Percentiles rank a stretch among this genome's conserved stretches.
Conservation (phyloP, 2,113 vertebrate species). For the Cardinalis cardinalis region DNA sequence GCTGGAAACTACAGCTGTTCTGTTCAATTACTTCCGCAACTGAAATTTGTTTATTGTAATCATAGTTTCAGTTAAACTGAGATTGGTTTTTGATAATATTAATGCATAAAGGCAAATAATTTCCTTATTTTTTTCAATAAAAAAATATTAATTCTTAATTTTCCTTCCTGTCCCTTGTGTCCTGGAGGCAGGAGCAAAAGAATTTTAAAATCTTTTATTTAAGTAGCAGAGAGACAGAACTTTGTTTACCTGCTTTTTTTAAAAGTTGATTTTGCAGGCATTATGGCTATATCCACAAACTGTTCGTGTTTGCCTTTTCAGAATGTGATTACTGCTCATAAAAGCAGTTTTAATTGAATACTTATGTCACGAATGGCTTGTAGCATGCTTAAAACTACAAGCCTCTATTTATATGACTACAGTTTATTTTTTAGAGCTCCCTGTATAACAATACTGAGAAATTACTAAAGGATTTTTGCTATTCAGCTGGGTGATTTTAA, state of each 20-base stretch:
- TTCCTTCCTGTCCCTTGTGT: slow-evolving; percentile 28
- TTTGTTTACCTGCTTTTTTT: slow-evolving; percentile 50
- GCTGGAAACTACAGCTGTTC: neutral
- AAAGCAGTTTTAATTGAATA: slow-evolving; percentile 73
- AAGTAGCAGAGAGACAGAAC: slow-evolving; percentile 9
- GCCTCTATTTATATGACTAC: slow-evolving; percentile 63
- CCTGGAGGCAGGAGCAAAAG: slow-evolving; percentile 30
- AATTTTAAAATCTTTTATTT: slow-evolving; percentile 47
- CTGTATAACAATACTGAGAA: slow-evolving; percentile 66
- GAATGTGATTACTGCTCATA: slow-evolving; percentile 76
- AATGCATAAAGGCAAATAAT: neutral
- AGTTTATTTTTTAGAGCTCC: slow-evolving; percentile 68
- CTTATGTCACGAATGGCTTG: slow-evolving; percentile 65
- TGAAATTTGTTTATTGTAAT: neutral
- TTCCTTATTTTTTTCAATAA: neutral
- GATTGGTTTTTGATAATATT: neutral
- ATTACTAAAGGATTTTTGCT: slow-evolving; percentile 67
- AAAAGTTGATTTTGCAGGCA: slow-evolving; percentile 47
- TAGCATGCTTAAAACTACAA: slow-evolving; percentile 52
- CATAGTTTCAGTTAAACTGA: neutral
- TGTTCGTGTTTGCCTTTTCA: slow-evolving; percentile 41
- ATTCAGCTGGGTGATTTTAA: slow-evolving; percentile 66
- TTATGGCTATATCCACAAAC: slow-evolving; percentile 52
- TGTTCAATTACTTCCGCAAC: neutral
- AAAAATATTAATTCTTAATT: neutral